These are phyloP conservation scores for Galerucella calmariensis DNA, from an alignment of 2,888 invertebrate species.

Conservation along the genomic window DNA sequence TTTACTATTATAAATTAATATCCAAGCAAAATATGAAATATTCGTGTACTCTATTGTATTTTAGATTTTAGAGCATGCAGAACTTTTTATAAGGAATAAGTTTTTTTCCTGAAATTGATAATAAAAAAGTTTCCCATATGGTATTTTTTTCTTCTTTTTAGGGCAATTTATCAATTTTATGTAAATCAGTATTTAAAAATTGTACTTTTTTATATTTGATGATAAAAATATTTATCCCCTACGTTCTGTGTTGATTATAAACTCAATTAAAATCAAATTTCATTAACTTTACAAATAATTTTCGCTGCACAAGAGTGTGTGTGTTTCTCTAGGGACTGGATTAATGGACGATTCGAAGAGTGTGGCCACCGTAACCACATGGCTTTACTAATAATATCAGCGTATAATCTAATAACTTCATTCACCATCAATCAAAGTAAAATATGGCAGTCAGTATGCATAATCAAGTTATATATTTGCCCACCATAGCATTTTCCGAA, in stretches of 20 bases:
- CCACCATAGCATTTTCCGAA: slow-evolving; percentile 34
- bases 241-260: slow-evolving; percentile 21
- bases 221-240: neutral
- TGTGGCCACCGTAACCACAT: slow-evolving; percentile 38
- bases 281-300: slow-evolving; percentile 35
- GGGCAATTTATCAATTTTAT: too few relatives aligned
- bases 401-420: slow-evolving; percentile 45
- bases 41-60: too few relatives aligned
- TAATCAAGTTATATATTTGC: slow-evolving; percentile 40
- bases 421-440: slow-evolving; percentile 46
- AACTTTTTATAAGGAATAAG: too few relatives aligned
- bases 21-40: too few relatives aligned
- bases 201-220: too few relatives aligned
- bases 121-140: too few relatives aligned
- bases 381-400: slow-evolving; percentile 42
- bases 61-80: too few relatives aligned
- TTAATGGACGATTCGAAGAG: slow-evolving; percentile 34
- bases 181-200: too few relatives aligned
- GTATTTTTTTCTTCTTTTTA: too few relatives aligned
- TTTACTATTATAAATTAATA: too few relatives aligned
- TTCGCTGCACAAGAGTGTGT: slow-evolving; percentile 18
- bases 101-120: too few relatives aligned
- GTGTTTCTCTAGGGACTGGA: slow-evolving; percentile 33
- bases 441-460: slow-evolving; percentile 38
- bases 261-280: slow-evolving; percentile 35